Conservation (phyloP, 2,888 invertebrate genomes). For the Eupithecia abbreviata region DNA sequence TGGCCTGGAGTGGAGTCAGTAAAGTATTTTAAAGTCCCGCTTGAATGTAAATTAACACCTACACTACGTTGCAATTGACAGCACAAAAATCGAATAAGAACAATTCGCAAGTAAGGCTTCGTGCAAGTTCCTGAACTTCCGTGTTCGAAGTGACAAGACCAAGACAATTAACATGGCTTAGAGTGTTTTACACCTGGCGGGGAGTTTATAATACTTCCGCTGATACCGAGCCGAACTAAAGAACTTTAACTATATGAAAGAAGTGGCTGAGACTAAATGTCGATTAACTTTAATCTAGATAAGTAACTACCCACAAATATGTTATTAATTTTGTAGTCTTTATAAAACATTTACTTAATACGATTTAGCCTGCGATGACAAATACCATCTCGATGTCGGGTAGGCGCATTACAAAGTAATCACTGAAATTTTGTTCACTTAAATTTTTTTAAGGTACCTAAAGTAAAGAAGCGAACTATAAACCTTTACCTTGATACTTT, state of each 20-base stretch:
- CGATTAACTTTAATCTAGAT: no score
- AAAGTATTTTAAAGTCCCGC: not conserved
- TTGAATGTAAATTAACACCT: conserved; percentile 12
- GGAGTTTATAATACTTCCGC: not conserved
- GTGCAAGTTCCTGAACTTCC: conserved; percentile 34
- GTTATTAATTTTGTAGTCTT: no score
- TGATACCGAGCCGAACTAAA: not conserved
- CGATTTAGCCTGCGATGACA: no score
- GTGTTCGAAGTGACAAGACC: conserved; percentile 27
- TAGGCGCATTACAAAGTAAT: no score
- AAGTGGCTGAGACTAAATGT: not conserved
- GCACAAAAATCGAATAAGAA: conserved; percentile 24
- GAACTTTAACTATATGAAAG: not conserved
- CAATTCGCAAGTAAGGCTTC: conserved; percentile 33
- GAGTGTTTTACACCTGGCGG: conserved; percentile 2
- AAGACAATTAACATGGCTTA: conserved; percentile 32
- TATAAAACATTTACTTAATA: no score
- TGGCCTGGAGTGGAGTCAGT: no score
- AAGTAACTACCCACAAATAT: no score
- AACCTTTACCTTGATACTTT: no score
- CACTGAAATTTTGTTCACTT: no score
- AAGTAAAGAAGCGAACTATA: no score
- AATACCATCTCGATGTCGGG: no score
- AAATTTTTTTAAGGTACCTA: no score
- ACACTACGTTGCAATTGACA: conserved; percentile 8